Conservation (phyloP, 2,113 vertebrate species). For the Garra rufa region DNA sequence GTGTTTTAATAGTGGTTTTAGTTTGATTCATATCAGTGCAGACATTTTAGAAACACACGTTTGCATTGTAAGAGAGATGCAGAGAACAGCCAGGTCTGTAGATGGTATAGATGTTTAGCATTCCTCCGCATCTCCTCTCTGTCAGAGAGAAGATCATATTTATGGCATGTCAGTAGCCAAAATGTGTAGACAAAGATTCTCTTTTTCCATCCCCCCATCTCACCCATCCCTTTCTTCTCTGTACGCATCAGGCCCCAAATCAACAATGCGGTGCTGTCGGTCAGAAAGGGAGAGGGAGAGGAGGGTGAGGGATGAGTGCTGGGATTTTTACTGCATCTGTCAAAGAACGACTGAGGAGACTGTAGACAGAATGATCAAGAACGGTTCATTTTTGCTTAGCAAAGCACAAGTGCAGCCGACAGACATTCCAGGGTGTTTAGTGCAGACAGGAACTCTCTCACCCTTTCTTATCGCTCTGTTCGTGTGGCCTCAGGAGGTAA, state of each 20-base stretch:
- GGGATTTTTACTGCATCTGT: conserved; percentile 30
- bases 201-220: conserved; percentile 5
- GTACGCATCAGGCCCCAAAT: conserved; percentile 16
- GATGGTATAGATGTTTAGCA: conserved; percentile 40
- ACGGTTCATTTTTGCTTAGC: conserved; percentile 27
- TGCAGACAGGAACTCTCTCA: conserved; percentile 8
- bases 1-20: not conserved
- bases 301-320: not conserved
- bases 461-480: conserved; percentile 11
- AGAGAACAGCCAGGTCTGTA: not conserved
- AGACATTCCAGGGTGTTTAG: conserved; percentile 35
- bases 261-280: conserved; percentile 3
- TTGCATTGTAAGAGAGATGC: not conserved
- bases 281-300: conserved; percentile 10
- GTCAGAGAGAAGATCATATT: conserved; percentile 24
- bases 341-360: conserved; percentile 12
- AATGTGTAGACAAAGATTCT: conserved; percentile 29
- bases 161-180: conserved; percentile 20
- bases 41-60: not conserved
- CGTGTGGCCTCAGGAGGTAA: not conserved
- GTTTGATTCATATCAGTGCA: conserved; percentile 20
- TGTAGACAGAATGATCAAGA: conserved; percentile 1
- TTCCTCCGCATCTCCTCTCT: conserved; percentile 41
- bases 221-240: not conserved
- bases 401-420: conserved; percentile 22